Base-by-base conservation (phyloP, 2,888 invertebrate species). In the Conus canariensis region DNA sequence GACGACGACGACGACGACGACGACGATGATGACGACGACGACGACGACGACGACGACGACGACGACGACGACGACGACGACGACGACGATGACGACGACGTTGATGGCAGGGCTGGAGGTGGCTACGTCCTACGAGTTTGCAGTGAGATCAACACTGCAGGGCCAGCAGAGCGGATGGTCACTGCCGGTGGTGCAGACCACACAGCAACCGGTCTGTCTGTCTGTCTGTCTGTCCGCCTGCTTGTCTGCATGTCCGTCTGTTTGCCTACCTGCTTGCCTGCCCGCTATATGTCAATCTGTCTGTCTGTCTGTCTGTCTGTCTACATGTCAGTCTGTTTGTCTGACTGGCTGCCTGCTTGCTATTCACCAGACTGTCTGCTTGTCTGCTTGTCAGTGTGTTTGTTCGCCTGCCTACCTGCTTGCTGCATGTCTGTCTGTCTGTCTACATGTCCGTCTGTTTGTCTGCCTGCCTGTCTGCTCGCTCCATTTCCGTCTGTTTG, bases 111-210 rank as follows among this genome's bases (percentile, higher is more conserved):
- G 90, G 16, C 90, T 92, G 25, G 85, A 90, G 22, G 89, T 89
- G 14, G 88, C 89, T 7, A 92, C 91, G 22, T 77, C 85, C 22
- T 92, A 92, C 64, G 92, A 92, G 88, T 89, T 92, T 58, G 90
- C 92, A 8, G 90, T 92, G 74, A 86, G 89, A 67, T 87, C 90
- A 14, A 82, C 89, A 7, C 85, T 90, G 80, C 90, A 91, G 16
- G 90, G 25, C 10, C 88, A 90, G n/a, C 85, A 90, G 30, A 92
- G 92, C 12, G 86, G 83, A 25, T 92, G 92, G 92, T 92, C 91
- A 82, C 59, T 92, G 22, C 90, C 92, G 58, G 90, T 90, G 67
- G 91, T 91, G 6, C 91, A 92, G 82, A 91, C 91, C 10, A 92
- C 92, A 6, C 91, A 90, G n/a, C 91, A 90, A 90, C 87, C 77